Evolutionary conservation across 1,140 invertebrate genomes (phyloP).

Genomic region (Megalopta genalis): DNA sequence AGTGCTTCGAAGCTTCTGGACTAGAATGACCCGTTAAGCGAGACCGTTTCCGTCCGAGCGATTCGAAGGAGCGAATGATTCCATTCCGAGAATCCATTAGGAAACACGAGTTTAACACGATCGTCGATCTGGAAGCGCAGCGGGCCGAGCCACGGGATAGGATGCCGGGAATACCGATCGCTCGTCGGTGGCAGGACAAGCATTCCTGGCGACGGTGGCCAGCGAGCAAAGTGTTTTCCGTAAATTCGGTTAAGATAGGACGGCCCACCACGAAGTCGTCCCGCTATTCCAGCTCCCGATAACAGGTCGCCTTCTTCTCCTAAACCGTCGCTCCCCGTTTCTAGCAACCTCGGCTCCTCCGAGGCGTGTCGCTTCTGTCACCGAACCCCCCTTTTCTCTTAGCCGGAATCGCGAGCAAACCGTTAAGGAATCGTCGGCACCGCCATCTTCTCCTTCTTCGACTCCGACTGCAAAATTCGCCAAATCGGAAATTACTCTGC

Average conservation of each 20-base stretch:
- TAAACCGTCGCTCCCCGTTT: neutral
- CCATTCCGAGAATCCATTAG: conserved; percentile 68
- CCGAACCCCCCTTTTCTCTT: too few species aligned
- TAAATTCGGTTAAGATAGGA: conserved; percentile 72
- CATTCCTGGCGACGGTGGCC: conserved; percentile 63
- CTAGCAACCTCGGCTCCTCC: neutral
- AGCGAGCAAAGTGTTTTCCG: conserved; percentile 63
- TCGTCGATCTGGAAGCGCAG: conserved; percentile 41
- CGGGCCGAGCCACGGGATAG: conserved; percentile 5
- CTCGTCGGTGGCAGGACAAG: conserved; percentile 64
- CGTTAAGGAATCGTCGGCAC: too few species aligned
- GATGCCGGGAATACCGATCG: conserved; percentile 62
- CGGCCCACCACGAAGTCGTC: conserved; percentile 61
- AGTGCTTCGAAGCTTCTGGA: neutral
- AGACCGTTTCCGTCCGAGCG: conserved; percentile 28
- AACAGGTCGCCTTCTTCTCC: conserved; percentile 11
- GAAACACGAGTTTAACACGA: conserved; percentile 71
- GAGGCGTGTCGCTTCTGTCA: neutral
- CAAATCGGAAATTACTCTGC: too few species aligned
- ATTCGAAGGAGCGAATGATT: conserved; percentile 48
- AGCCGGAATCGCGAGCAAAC: too few species aligned
- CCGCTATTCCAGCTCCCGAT: conserved; percentile 48
- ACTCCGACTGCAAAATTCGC: too few species aligned
- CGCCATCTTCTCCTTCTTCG: too few species aligned
- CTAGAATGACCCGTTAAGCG: too few species aligned